These are phyloP conservation scores for Zoanthus gigantus DNA, from an alignment of 92 coral and sea anemone genomes.

Conservation along the genomic window DNA sequence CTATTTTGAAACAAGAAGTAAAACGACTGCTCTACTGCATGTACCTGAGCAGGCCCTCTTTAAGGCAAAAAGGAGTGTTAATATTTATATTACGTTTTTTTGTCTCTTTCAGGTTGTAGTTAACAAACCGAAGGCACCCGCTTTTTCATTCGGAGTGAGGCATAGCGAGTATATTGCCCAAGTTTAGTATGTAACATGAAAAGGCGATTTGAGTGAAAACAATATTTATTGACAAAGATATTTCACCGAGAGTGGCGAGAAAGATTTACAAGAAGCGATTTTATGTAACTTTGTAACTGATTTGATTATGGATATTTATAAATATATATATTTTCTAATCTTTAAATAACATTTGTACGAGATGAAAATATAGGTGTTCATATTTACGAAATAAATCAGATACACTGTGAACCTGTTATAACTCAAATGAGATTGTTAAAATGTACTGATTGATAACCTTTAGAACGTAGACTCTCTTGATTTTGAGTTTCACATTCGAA, in stretches of 20 bases:
- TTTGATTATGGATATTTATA: no score
- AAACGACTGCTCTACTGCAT: no score
- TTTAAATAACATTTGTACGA: not conserved
- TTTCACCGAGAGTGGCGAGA: not conserved
- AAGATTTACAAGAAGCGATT: not conserved
- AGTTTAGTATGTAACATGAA: conserved; percentile 5
- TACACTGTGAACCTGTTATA: no score
- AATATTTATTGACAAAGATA: not conserved
- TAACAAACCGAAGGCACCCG: conserved; percentile 85
- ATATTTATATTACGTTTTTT: no score
- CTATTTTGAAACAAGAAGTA: no score
- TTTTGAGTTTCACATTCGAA: no score
- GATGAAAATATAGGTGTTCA: not conserved
- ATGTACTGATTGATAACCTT: no score
- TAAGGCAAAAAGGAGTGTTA: no score
- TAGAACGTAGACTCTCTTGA: no score
- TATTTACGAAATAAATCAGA: not conserved
- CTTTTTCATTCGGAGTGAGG: conserved; percentile 90
- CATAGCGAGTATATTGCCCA: conserved; percentile 88
- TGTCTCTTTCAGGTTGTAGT: conserved; percentile 72
- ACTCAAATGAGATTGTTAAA: no score
- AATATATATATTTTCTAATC: not conserved
- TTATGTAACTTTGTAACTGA: no score
- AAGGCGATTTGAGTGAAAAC: not conserved
- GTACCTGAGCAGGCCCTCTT: no score